Percentiles rank a stretch among this genome's conserved stretches.
phyloP scores from a whole-genome alignment of 1,140 invertebrate species.

The Pygmarrhopalites habei region DNA sequence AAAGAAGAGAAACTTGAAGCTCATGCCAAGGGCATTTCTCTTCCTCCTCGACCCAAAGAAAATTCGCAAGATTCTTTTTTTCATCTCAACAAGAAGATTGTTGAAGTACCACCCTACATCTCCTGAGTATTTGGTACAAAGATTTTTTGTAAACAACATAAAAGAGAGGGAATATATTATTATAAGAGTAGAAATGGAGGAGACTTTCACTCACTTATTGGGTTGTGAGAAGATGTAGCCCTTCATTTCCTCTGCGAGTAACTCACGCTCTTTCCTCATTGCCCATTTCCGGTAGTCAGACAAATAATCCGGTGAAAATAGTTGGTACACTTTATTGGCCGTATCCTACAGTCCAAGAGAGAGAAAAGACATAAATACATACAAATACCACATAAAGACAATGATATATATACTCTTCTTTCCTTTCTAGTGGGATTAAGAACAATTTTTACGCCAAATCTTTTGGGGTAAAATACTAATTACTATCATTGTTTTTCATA shows the following conservation, averaged over 20 bases:
- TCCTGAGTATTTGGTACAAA: neutral
- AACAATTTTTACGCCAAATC: no score
- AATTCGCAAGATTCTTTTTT: neutral
- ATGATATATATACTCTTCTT: no score
- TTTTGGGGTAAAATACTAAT: no score
- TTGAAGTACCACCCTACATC: neutral
- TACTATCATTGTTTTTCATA: no score
- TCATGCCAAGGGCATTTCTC: no score
- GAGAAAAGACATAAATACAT: neutral
- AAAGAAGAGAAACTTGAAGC: no score
- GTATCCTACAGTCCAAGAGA: slow-evolving; percentile 17
- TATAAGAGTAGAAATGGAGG: no score
- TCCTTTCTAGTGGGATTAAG: no score
- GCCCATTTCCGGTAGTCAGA: slow-evolving; percentile 25
- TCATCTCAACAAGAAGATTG: neutral
- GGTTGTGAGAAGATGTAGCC: slow-evolving; percentile 11
- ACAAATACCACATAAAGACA: no score
- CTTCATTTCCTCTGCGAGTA: slow-evolving; percentile 17
- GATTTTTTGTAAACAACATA: neutral
- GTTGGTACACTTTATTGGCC: slow-evolving; percentile 19
- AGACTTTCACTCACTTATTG: neutral
- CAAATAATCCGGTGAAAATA: slow-evolving; percentile 18
- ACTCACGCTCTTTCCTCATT: slow-evolving; percentile 19
- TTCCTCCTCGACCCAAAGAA: neutral
- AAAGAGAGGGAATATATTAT: neutral